phyloP scores from a whole-genome alignment of 2,888 invertebrate genomes.

The Callyntrura sp. region DNA sequence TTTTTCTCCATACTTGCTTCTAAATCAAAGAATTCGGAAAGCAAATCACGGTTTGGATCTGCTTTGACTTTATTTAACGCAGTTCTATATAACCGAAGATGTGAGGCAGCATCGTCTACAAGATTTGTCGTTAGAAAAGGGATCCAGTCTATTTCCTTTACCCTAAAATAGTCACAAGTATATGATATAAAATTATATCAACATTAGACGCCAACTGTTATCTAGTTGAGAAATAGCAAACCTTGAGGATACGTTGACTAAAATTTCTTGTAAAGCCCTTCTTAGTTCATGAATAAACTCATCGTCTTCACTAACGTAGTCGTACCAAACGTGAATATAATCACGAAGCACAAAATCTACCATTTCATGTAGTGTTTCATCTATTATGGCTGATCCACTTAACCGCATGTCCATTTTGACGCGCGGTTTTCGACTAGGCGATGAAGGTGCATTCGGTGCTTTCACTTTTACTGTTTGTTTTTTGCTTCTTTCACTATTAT shows the following conservation, averaged over 20 bases:
- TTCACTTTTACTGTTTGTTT: slow-evolving; percentile 39
- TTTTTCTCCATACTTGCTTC: slow-evolving; percentile 95
- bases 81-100: slow-evolving; percentile 94
- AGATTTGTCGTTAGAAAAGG: slow-evolving; percentile 94
- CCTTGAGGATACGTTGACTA: slow-evolving; percentile 90
- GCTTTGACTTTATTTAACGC: slow-evolving; percentile 87
- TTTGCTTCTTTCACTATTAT: not conserved
- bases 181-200: too few species aligned
- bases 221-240: not conserved
- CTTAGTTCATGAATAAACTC: slow-evolving; percentile 91
- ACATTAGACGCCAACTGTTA: too few species aligned
- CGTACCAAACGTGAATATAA: slow-evolving; percentile 90
- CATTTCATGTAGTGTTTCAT: slow-evolving; percentile 89
- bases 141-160: slow-evolving; percentile 96
- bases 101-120: slow-evolving; percentile 96
- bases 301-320: slow-evolving; percentile 88
- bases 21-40: slow-evolving; percentile 94
- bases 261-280: slow-evolving; percentile 90
- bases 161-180: slow-evolving; percentile 85
- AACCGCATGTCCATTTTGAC: slow-evolving; percentile 87
- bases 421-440: slow-evolving; percentile 15
- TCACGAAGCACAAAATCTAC: slow-evolving; percentile 92
- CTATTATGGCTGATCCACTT: slow-evolving; percentile 94
- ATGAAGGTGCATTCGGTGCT: slow-evolving; percentile 22
- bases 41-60: slow-evolving; percentile 86